Evolutionary conservation across 2,888 invertebrate genomes (phyloP), one percentile per base, ranked within the genome.

Genomic region (Conchocele bisecta): DNA sequence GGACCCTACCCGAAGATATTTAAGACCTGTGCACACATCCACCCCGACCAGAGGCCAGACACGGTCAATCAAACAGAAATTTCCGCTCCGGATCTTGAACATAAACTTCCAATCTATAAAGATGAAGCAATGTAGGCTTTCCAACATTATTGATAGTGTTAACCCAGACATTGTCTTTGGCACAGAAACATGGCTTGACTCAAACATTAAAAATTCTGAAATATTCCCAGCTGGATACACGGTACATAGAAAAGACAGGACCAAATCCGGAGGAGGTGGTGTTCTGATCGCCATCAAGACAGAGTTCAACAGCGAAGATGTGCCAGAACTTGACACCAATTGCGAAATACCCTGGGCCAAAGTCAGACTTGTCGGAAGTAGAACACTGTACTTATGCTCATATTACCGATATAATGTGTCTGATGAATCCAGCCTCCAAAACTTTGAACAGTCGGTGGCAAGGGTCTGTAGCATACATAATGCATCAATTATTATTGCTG

Each of bases 131-230:
- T 48, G 26, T 28, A 26, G 48, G n/a, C 48, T 48, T 7, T 17
- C 41, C 3, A 57, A 57, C 44, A 17, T 57, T 1, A 11, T 57
- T 11, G 29, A 57, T 24, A 57, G 44, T 29, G 44, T 42, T 2
- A 41, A 42, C 6, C 44, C 57, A 22, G 57, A 57, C 29, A 42
- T 41, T 17, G 42, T 57, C 1, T n/a, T 57, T 28, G 57, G 57
- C 3, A 57, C 57, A 28, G 57, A 57, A 29, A 57, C 57, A 28
- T 57, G 57, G 57, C 11, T 57, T 20, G 44, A 57, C 20, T 13
- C 42, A 3, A 3, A n/a, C 9, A 42, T 57, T 5, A 28, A 42
- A 26, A 26, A 57, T 22, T 9, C 28, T 26, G 42, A 57, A 17
- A 57, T 57, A 6, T 41, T 57, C 28, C 57, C 44, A 42, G 6